phyloP scores from a whole-genome alignment of 1,140 invertebrate species.

The Diachasmimorpha longicaudata region DNA sequence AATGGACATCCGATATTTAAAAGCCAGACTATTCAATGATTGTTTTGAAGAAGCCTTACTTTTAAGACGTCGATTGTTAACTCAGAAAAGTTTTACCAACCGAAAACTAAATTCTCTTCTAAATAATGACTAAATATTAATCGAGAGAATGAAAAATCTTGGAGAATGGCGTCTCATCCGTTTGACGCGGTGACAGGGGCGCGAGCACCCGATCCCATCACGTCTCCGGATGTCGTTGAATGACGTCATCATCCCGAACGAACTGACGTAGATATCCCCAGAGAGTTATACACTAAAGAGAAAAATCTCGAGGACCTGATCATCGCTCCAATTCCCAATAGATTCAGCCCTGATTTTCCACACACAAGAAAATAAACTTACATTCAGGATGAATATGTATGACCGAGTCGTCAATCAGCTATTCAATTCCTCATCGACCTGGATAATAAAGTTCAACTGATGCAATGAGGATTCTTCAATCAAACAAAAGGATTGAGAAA shows the following conservation, averaged over 20 bases:
- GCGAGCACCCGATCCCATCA: slow-evolving; percentile 13
- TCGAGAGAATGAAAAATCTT: too few species aligned
- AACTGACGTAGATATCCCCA: slow-evolving; percentile 5
- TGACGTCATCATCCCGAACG: slow-evolving; percentile 13
- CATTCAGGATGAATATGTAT: not conserved
- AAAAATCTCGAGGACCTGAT: slow-evolving; percentile 32
- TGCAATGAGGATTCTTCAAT: not conserved
- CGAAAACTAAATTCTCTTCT: too few species aligned
- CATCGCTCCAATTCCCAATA: slow-evolving; percentile 5
- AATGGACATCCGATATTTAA: not conserved
- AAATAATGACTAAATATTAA: too few species aligned
- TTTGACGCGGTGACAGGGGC: not conserved
- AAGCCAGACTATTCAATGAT: not conserved
- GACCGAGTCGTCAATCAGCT: not conserved
- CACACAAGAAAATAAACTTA: not conserved
- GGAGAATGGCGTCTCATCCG: not conserved
- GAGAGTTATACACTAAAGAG: not conserved
- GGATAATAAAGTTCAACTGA: not conserved
- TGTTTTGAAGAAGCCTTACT: too few species aligned
- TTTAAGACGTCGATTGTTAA: too few species aligned
- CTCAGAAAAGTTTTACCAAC: too few species aligned
- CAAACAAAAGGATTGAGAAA: too few species aligned
- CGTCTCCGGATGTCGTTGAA: slow-evolving; percentile 2
- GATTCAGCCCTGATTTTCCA: not conserved
- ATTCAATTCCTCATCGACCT: not conserved